A percentile compares a stretch with the other conserved stretches of the same genome.
These are phyloP conservation scores for Dasysyrphus albostriatus DNA, from an alignment of 2,888 invertebrate genomes.

Conservation along the genomic window DNA sequence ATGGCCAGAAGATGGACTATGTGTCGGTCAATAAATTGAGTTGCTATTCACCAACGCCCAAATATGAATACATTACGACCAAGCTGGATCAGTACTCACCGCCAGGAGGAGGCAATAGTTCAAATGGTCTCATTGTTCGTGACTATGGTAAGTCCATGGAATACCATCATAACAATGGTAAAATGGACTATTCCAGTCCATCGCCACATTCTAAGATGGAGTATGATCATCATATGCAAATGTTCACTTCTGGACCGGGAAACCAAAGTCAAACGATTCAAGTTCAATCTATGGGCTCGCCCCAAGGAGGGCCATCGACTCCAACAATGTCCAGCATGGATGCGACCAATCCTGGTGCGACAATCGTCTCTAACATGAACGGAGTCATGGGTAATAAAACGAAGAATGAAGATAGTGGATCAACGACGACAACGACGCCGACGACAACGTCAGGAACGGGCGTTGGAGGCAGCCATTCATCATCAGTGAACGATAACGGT, in stretches of 20 bases:
- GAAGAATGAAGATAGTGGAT: conserved; percentile 68
- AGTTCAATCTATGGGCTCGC: conserved; percentile 66
- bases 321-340: conserved; percentile 76
- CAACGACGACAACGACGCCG: conserved; percentile 56
- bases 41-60: conserved; percentile 83
- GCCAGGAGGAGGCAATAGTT: conserved; percentile 78
- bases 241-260: conserved; percentile 80
- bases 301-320: conserved; percentile 63
- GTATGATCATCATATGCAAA: conserved; percentile 81
- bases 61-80: conserved; percentile 82
- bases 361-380: conserved; percentile 74
- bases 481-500: conserved; percentile 70
- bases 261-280: conserved; percentile 74
- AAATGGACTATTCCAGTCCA: conserved; percentile 79
- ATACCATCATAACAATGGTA: conserved; percentile 80
- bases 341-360: conserved; percentile 53
- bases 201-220: conserved; percentile 80
- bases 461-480: conserved; percentile 64
- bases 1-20: conserved; percentile 82
- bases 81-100: conserved; percentile 80
- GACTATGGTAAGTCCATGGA: conserved; percentile 69
- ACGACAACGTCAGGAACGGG: conserved; percentile 64
- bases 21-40: conserved; percentile 81
- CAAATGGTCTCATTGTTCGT: conserved; percentile 72
- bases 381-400: conserved; percentile 71